These are phyloP conservation scores for Myopa tessellatipennis DNA, from an alignment of 2,888 invertebrate genomes.

Conservation along the genomic window DNA sequence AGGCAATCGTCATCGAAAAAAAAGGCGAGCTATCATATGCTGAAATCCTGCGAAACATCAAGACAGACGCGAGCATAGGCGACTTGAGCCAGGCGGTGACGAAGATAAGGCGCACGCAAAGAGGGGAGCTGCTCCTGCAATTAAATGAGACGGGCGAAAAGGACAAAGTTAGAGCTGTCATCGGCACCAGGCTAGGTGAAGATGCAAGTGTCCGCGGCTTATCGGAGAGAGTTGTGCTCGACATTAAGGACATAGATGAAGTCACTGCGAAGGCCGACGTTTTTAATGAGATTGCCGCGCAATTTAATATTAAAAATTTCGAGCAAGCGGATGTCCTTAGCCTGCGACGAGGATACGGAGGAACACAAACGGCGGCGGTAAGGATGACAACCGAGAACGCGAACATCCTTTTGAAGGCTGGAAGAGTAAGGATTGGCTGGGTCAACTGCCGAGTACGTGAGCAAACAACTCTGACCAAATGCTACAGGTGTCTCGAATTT, in stretches of 20 bases:
- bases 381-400: background rate
- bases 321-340: background rate
- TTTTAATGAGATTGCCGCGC: background rate
- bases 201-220: background rate
- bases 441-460: background rate
- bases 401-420: background rate
- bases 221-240: background rate
- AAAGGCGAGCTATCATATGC: conserved; percentile 5
- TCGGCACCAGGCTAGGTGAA: background rate
- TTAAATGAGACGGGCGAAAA: background rate
- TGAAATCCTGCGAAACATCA: background rate
- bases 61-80: background rate
- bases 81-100: background rate
- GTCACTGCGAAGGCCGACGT: background rate
- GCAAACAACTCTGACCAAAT: conserved; percentile 2
- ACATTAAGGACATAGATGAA: conserved; percentile 5
- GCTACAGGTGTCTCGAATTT: background rate
- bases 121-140: conserved; percentile 2
- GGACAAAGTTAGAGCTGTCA: background rate
- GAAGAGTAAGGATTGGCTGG: conserved; percentile 6
- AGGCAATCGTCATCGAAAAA: background rate
- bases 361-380: background rate
- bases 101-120: background rate
- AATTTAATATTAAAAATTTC: background rate
- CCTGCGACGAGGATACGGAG: background rate